Evolutionary conservation across 2,113 vertebrate genomes (phyloP).

Genomic region (Genyomyrus donnyi): DNA sequence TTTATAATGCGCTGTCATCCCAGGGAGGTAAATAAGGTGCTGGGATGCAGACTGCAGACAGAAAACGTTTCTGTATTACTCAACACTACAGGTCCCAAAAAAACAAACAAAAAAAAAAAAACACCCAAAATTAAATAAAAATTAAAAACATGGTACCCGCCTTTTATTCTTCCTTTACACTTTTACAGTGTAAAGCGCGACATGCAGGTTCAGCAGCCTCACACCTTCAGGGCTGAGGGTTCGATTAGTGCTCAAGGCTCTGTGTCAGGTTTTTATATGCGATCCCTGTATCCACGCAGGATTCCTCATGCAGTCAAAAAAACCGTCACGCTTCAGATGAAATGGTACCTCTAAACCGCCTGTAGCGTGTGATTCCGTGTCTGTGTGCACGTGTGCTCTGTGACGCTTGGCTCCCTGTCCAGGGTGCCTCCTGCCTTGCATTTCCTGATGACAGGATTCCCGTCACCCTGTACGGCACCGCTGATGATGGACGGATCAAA

Average conservation of each 20-base stretch:
- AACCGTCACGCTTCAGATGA: background rate
- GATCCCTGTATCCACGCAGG: background rate
- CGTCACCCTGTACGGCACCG: background rate
- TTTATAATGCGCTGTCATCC: background rate
- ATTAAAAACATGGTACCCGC: background rate
- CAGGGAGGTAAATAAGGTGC: background rate
- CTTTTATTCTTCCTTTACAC: background rate
- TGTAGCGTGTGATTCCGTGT: background rate
- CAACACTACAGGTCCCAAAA: background rate
- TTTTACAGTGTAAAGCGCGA: background rate
- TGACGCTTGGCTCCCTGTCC: background rate
- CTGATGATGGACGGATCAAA: background rate
- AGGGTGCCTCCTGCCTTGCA: background rate
- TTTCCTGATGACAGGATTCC: background rate
- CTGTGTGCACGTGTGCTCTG: background rate
- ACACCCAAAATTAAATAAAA: background rate
- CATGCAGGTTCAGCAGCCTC: background rate
- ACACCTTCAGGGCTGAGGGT: background rate
- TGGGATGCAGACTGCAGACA: background rate
- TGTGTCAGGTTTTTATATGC: background rate
- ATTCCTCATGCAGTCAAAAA: background rate
- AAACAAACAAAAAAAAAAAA: too few relatives aligned
- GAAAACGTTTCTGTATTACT: background rate
- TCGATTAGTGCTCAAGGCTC: background rate
- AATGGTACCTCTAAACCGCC: background rate